Evolutionary conservation across 2,797 vertebrate species (phyloP), one percentile per base, ranked within the genome.

Genomic region (Sylvia borin): DNA sequence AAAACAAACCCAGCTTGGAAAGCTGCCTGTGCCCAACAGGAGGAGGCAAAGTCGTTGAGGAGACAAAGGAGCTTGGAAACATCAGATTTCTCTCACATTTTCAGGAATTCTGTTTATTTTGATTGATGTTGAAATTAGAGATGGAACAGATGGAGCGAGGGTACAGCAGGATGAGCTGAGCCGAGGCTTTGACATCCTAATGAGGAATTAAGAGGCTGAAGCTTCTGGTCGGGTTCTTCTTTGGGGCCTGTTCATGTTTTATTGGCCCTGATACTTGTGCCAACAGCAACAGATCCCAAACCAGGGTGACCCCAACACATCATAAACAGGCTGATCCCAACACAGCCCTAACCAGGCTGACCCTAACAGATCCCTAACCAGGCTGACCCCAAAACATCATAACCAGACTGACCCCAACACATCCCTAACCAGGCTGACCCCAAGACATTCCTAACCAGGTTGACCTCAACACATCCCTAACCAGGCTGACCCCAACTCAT

Each of bases 1-100:
- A 93, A 95, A 84, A 97, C 96, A 43, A 48, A 25, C 4, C 76
- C 92, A 76, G 91, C 93, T 97, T 73, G 93, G 96, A 96, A 91
- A 93, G 74, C 75, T 92, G 88, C 9, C 88, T 13, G 78, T 93
- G 93, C 96, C 95, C 88, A 96, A 78, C 80, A 74, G 92, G 93
- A 95, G 93, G 89, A 85, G 40, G 57, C 36, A 22, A 95, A 86
- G 95, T 91, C 92, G 88, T 61, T 27, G 19, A 64, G 47, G 79
- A 97, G 89, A 95, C 82, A 96, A 96, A 97, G 40, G 85, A 84
- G 21, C 77, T 80, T 79, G 89, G 94, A 95, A 55, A 7, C 18
- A 94, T 48, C 32, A 13, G 77, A 31, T 42, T 77, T 81, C 75
- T 66, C 91, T 75, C 34, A 71, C 53, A 54, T 86, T 91, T 92